These are phyloP conservation scores for Dendrolimus punctatus DNA, from an alignment of 1,140 invertebrate species.

Conservation along the genomic window DNA sequence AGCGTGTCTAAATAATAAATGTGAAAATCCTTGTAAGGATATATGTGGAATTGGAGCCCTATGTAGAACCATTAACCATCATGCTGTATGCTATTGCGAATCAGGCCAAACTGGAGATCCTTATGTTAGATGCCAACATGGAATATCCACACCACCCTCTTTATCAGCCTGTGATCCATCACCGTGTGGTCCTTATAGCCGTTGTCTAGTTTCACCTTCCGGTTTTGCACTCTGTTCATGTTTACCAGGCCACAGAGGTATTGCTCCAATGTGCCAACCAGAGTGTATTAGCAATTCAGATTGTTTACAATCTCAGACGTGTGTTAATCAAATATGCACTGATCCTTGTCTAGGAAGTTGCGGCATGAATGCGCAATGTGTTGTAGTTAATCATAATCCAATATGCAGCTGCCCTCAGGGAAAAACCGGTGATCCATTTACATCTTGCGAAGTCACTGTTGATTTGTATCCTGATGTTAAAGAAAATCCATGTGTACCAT, in stretches of 20 bases:
- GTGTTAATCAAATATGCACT: slow-evolving; percentile 83
- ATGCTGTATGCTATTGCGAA: slow-evolving; percentile 84
- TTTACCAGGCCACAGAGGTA: slow-evolving; percentile 83
- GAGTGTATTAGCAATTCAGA: slow-evolving; percentile 87
- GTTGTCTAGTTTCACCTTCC: slow-evolving; percentile 80
- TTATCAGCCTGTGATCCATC: slow-evolving; percentile 79
- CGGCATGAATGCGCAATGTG: slow-evolving; percentile 81
- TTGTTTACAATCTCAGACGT: slow-evolving; percentile 83
- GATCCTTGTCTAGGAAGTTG: slow-evolving; percentile 87
- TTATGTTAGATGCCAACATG: slow-evolving; percentile 80
- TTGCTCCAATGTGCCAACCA: slow-evolving; percentile 84
- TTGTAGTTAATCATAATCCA: slow-evolving; percentile 86
- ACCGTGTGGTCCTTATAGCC: slow-evolving; percentile 85
- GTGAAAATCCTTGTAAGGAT: slow-evolving; percentile 82
- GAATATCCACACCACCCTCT: slow-evolving; percentile 51
- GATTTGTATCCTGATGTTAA: slow-evolving; percentile 51
- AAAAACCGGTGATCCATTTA: slow-evolving; percentile 86
- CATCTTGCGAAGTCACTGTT: slow-evolving; percentile 75
- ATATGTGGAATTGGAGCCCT: slow-evolving; percentile 84
- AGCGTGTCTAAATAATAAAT: slow-evolving; percentile 86
- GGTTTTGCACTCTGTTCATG: slow-evolving; percentile 87
- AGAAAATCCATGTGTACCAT: slow-evolving; percentile 82
- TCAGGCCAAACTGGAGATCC: slow-evolving; percentile 83
- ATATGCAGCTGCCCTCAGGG: slow-evolving; percentile 84
- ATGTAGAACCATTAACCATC: slow-evolving; percentile 84